A percentile compares a stretch with the other conserved stretches of the same genome.
Conservation (phyloP, 1,140 invertebrate species). For the Reticulitermes speratus region DNA sequence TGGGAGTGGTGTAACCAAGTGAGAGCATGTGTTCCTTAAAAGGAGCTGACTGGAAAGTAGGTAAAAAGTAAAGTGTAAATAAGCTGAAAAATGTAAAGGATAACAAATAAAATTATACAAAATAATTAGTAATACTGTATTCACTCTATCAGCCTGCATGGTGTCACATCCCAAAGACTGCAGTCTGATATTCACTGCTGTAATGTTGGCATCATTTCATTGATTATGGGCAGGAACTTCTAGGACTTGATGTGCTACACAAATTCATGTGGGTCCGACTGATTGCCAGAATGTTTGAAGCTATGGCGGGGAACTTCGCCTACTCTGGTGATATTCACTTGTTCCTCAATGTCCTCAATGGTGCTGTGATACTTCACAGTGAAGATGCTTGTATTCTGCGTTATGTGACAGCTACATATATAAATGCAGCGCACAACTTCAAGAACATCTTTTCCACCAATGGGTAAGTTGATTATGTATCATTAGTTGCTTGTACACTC, state of each 20-base stretch:
- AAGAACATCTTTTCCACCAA: conserved; percentile 99
- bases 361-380: conserved; percentile 93
- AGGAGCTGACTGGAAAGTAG: too few species aligned
- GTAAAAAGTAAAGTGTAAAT: too few species aligned
- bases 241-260: conserved; percentile 93
- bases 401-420: conserved; percentile 94
- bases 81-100: too few species aligned
- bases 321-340: conserved; percentile 96
- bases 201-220: not conserved
- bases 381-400: conserved; percentile 94
- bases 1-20: too few species aligned
- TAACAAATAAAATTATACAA: too few species aligned
- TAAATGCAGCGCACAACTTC: conserved; percentile 97
- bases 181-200: too few species aligned
- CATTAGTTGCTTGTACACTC: not conserved
- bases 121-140: too few species aligned
- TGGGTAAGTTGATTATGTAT: conserved; percentile 61
- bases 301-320: conserved; percentile 97
- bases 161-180: too few species aligned
- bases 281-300: conserved; percentile 96
- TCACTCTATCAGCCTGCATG: too few species aligned
- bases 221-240: conserved; percentile 64
- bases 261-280: conserved; percentile 98
- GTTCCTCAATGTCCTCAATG: conserved; percentile 97
- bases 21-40: too few species aligned